phyloP scores from a whole-genome alignment of 2,113 vertebrate genomes.

The Pogonocichla stellata region DNA sequence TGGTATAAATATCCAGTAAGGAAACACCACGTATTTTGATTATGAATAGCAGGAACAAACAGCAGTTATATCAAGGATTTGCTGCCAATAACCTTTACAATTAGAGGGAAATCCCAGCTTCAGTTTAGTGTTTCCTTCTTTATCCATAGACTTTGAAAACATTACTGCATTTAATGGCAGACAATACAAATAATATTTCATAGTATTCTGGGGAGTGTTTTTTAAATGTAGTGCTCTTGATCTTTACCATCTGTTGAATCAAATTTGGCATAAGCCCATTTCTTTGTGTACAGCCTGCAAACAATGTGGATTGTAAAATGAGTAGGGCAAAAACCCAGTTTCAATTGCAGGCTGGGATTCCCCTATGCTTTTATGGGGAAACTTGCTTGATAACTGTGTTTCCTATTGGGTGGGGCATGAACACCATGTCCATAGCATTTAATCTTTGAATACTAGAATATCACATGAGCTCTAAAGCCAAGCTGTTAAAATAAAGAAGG shows the following conservation, averaged over 20 bases:
- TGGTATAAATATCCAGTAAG: neutral
- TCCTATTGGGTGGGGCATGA: neutral
- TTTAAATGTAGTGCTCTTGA: neutral
- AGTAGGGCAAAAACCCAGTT: slow-evolving; percentile 1
- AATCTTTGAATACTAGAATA: slow-evolving; percentile 5
- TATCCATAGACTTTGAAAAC: neutral
- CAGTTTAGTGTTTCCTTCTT: slow-evolving; percentile 2
- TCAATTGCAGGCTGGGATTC: slow-evolving; percentile 45
- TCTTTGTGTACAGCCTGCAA: slow-evolving; percentile 20
- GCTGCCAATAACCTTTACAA: neutral
- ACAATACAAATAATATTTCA: neutral
- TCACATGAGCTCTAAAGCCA: neutral
- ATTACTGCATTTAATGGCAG: neutral
- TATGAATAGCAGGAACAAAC: neutral
- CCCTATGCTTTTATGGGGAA: neutral
- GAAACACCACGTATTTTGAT: neutral
- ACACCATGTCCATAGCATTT: neutral
- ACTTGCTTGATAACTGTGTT: slow-evolving; percentile 19
- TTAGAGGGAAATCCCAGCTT: slow-evolving; percentile 39
- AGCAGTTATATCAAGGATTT: neutral
- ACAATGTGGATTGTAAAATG: slow-evolving; percentile 28
- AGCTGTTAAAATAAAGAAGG: neutral
- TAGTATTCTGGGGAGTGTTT: neutral
- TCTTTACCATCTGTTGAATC: slow-evolving; percentile 2
- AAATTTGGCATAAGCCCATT: neutral